These are phyloP conservation scores for Chloromyia formosa DNA, from an alignment of 2,888 invertebrate species.

Conservation along the genomic window DNA sequence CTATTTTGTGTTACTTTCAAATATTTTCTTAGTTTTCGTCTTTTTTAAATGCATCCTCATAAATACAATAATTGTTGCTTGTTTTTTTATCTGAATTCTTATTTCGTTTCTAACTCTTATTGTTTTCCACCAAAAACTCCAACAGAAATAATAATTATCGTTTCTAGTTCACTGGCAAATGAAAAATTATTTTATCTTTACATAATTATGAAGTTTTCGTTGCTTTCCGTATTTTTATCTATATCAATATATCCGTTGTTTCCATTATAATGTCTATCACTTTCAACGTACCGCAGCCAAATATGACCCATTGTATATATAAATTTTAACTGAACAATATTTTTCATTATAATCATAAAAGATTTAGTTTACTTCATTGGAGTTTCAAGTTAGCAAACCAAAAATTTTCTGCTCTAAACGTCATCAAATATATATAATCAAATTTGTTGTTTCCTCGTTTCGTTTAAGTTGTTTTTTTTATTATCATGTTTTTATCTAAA, in stretches of 20 bases:
- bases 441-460: constrained; percentile 2
- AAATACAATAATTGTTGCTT: constrained; percentile 39
- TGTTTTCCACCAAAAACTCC: neutral
- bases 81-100: constrained; percentile 2
- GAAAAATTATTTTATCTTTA: constrained; percentile 19
- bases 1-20: constrained; percentile 54
- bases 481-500: constrained; percentile 19
- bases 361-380: neutral
- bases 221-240: constrained; percentile 2
- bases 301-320: too few relatives aligned
- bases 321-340: too few relatives aligned
- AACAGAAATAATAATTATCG: neutral
- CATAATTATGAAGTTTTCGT: too few relatives aligned
- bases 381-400: constrained; percentile 1
- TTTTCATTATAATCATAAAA: too few relatives aligned
- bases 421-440: constrained; percentile 38
- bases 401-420: constrained; percentile 34
- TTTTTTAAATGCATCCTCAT: constrained; percentile 47
- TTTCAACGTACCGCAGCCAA: too few relatives aligned
- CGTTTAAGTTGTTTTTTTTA: constrained; percentile 6
- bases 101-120: neutral
- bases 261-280: too few relatives aligned
- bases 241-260: too few relatives aligned
- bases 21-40: constrained; percentile 47
- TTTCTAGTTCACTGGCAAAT: neutral